These are phyloP conservation scores for Anodontia alba DNA, from an alignment of 2,888 invertebrate species.

Conservation along the genomic window DNA sequence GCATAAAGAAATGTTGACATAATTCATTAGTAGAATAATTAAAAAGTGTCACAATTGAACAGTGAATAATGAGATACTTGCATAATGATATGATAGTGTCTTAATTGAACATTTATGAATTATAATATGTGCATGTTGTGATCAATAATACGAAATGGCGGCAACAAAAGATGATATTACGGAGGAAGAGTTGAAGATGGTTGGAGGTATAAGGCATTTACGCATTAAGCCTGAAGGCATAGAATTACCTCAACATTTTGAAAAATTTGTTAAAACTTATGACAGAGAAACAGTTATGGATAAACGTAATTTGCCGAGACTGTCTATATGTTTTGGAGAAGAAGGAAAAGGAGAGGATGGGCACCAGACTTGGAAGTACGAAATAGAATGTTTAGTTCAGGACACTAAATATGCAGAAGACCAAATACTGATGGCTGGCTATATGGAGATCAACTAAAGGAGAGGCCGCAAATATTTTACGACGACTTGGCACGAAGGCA, in stretches of 20 bases:
- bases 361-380: not conserved
- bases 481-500: too few species aligned
- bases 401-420: not conserved
- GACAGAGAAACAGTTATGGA: not conserved
- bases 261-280: not conserved
- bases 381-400: not conserved
- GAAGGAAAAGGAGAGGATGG: not conserved
- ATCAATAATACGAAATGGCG: too few species aligned
- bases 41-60: too few species aligned
- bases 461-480: slow-evolving; percentile 12
- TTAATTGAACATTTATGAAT: too few species aligned
- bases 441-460: not conserved
- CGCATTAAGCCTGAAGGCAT: not conserved
- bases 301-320: not conserved
- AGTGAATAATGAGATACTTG: too few species aligned
- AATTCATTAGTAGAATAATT: too few species aligned
- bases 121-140: too few species aligned
- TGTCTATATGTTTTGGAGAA: slow-evolving; percentile 2
- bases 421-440: not conserved
- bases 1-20: too few species aligned
- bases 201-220: not conserved
- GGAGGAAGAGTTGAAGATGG: not conserved
- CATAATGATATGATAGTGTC: too few species aligned
- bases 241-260: not conserved
- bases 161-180: too few species aligned